Base-by-base conservation (phyloP, 1,140 invertebrate species). In the Tetranychus cinnabarinus region DNA sequence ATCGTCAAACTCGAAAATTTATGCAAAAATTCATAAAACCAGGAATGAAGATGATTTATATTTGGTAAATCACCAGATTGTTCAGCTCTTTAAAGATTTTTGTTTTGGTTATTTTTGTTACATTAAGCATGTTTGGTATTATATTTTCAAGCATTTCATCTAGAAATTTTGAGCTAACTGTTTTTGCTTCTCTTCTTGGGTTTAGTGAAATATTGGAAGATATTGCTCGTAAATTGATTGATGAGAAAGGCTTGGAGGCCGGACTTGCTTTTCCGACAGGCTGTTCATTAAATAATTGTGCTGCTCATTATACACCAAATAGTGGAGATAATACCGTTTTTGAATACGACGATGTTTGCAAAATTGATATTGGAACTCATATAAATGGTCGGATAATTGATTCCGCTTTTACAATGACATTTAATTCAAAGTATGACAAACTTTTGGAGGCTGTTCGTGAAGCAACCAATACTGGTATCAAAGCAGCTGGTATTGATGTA, bases 311-410 rank as follows among this genome's bases (percentile, higher is more conserved):
- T 70, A 99, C 96, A 23, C 96, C 96, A 54, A 99, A 99, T 75
- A 88, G 88, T 63, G 96, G 95, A 15, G 96, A 99, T 74, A 78
- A 80, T 3, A 98, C 93, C 0, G 89, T 98, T 33, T 77, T 99
- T 15, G 78, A 85, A 64, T 87, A 89, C 69, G 91, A 97, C 71
- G 96, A 99, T 76, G 93, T 99, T 3, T 93, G 92, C 60, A 99
- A 99, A 75, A 96, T 98, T 70, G 96, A 99, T 75, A 99, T 98
- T 77, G 96, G 96, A 59, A 96, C 92, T 39, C 96, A 99, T 72
- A 90, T 99, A 55, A 97, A 98, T 75, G 95, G 83, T 6, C 80
- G 90, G 54, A 97, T 99, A 61, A 97, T 99, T 64, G 95, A 99
- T 73, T 98, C 95, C 77, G 96, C 96, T 31, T 98, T 97, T 73